Evolutionary conservation across 2,888 invertebrate genomes (phyloP).

Genomic region (Melinopterus prodromus): DNA sequence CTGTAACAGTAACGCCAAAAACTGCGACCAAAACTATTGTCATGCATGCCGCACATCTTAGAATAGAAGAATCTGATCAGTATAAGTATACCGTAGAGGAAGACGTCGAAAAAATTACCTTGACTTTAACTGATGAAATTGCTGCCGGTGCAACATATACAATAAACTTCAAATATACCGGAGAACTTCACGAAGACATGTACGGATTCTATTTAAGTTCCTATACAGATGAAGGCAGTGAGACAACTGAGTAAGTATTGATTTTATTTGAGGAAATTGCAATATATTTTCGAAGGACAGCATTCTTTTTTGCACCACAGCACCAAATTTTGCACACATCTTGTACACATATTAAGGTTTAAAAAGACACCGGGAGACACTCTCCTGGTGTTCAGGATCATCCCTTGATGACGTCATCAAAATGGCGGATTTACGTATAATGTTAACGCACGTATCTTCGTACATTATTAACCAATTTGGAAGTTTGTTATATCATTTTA

Average conservation of each 20-base stretch:
- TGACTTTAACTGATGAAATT: background rate
- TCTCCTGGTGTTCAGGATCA: no score
- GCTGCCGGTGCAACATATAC: background rate
- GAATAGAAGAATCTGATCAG: background rate
- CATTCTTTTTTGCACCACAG: no score
- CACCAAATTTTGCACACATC: no score
- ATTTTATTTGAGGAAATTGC: background rate
- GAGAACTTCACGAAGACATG: slow-evolving; percentile 54
- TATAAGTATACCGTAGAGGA: background rate
- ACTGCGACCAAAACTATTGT: slow-evolving; percentile 13
- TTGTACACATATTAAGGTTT: no score
- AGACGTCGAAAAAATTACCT: slow-evolving; percentile 8
- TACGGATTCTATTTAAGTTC: slow-evolving; percentile 64
- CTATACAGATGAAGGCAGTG: slow-evolving; percentile 53
- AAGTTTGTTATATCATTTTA: no score
- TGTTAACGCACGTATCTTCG: no score
- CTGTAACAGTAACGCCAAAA: slow-evolving; percentile 19
- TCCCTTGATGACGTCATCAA: no score
- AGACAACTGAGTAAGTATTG: slow-evolving; percentile 47
- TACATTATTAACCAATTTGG: no score
- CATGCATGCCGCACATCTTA: slow-evolving; percentile 27
- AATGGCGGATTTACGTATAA: no score
- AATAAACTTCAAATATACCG: slow-evolving; percentile 46
- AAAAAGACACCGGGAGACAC: no score
- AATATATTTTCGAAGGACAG: background rate